Evolutionary conservation across 2,113 vertebrate species (phyloP).

Genomic region (Chionodraco myersi): DNA sequence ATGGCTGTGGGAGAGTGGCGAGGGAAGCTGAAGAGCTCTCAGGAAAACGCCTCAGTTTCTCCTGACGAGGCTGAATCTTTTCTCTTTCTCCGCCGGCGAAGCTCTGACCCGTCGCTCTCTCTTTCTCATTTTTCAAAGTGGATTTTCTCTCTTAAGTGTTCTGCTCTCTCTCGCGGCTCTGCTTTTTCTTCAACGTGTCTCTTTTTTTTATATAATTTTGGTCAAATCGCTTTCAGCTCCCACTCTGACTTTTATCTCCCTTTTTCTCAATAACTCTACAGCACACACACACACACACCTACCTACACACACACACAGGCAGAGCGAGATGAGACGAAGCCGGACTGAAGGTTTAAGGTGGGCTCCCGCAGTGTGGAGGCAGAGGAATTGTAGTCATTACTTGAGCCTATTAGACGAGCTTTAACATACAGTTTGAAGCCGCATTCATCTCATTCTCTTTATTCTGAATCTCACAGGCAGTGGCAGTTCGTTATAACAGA

Average conservation of each 20-base stretch:
- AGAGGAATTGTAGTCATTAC: conserved; percentile 2
- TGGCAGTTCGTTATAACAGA: conserved; percentile 26
- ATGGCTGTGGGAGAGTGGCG: conserved; percentile 63
- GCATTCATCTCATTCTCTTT: conserved; percentile 20
- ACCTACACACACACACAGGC: neutral
- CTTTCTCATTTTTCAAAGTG: conserved; percentile 72
- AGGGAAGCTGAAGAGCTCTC: conserved; percentile 68
- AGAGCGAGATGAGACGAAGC: neutral
- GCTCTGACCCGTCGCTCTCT: conserved; percentile 62
- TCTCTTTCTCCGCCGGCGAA: conserved; percentile 56
- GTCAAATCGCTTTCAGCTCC: conserved; percentile 57
- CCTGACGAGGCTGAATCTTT: conserved; percentile 62
- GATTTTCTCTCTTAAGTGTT: conserved; percentile 73
- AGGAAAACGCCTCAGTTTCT: conserved; percentile 62
- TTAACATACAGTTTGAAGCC: conserved; percentile 11
- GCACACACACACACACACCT: neutral
- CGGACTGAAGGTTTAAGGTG: conserved; percentile 15
- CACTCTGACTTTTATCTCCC: conserved; percentile 42
- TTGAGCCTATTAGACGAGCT: conserved; percentile 11
- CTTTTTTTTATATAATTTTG: conserved; percentile 23
- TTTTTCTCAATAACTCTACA: conserved; percentile 14
- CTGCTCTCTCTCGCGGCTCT: conserved; percentile 34
- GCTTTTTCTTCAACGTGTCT: conserved; percentile 21
- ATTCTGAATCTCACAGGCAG: neutral
- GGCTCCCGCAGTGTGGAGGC: neutral